phyloP scores from a whole-genome alignment of 2,888 invertebrate genomes.

The Bombyx huttoni region DNA sequence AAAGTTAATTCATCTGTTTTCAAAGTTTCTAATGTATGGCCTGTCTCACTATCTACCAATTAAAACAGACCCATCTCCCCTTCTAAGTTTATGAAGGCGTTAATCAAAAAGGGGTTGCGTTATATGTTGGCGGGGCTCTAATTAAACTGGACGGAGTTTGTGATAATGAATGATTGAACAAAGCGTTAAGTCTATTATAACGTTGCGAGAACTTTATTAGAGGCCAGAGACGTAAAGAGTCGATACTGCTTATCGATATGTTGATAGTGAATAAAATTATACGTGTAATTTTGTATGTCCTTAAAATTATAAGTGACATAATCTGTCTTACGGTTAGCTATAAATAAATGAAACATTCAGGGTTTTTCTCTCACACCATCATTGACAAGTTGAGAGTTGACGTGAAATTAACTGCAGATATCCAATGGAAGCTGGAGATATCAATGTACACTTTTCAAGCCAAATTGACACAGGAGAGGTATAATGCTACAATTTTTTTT shows the following conservation, averaged over 20 bases:
- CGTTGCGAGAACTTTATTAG: slow-evolving; percentile 67
- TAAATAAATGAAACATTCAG: no score
- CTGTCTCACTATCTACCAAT: slow-evolving; percentile 22
- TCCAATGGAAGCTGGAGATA: no score
- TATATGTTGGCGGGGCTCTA: slow-evolving; percentile 34
- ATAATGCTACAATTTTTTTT: no score
- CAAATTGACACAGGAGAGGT: no score
- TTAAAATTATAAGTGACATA: no score
- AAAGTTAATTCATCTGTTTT: slow-evolving; percentile 51
- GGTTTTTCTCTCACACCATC: no score
- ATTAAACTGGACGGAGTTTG: slow-evolving; percentile 35
- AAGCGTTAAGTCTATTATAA: slow-evolving; percentile 66
- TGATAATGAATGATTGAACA: slow-evolving; percentile 67
- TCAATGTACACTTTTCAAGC: no score
- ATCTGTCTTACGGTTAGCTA: no score
- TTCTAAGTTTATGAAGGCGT: slow-evolving; percentile 21
- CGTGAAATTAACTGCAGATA: no score
- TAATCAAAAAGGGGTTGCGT: slow-evolving; percentile 30
- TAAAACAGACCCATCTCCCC: slow-evolving; percentile 21
- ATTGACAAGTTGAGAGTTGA: no score
- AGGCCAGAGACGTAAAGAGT: slow-evolving; percentile 12
- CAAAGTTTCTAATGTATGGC: slow-evolving; percentile 58
- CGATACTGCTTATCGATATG: slow-evolving; percentile 1
- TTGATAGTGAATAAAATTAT: neutral
- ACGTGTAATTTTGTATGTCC: no score